Percentiles rank a stretch among this genome's conserved stretches.
Conservation (phyloP, 2,888 invertebrate genomes). For the Calliphora vomitoria region DNA sequence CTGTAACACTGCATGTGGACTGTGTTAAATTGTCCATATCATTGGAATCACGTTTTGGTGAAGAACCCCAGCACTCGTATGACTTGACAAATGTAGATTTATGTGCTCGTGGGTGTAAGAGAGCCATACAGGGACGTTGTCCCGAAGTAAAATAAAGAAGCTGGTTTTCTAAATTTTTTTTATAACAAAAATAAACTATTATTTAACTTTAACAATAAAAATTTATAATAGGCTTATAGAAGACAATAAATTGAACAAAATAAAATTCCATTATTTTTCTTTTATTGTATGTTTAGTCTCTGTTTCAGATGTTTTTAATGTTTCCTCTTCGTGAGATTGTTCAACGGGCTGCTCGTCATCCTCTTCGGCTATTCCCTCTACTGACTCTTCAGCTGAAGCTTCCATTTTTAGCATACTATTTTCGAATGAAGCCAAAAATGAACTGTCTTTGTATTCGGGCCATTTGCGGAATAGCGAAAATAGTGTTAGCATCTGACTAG, state of each 20-base stretch:
- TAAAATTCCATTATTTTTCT: constrained; percentile 3
- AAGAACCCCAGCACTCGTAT: constrained; percentile 73
- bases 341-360: constrained; percentile 77
- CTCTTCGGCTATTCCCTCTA: constrained; percentile 79
- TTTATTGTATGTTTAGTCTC: constrained; percentile 25
- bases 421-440: constrained; percentile 88
- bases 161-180: not conserved
- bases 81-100: constrained; percentile 77
- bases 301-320: constrained; percentile 35
- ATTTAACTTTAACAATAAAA: constrained; percentile 51
- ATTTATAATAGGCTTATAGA: constrained; percentile 27
- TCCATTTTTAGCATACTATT: constrained; percentile 86
- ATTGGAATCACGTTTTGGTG: constrained; percentile 81
- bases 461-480: constrained; percentile 87
- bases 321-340: constrained; percentile 62
- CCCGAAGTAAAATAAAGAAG: constrained; percentile 52
- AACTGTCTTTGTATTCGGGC: constrained; percentile 88
- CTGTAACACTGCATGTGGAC: constrained; percentile 86
- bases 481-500: constrained; percentile 87
- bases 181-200: constrained; percentile 34
- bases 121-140: constrained; percentile 79
- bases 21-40: constrained; percentile 85
- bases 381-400: constrained; percentile 81
- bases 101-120: constrained; percentile 79
- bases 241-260: not conserved